Percentiles rank a stretch among this genome's conserved stretches.
These are phyloP conservation scores for Bugula neritina DNA, from an alignment of 2,888 invertebrate species.

Conservation along the genomic window DNA sequence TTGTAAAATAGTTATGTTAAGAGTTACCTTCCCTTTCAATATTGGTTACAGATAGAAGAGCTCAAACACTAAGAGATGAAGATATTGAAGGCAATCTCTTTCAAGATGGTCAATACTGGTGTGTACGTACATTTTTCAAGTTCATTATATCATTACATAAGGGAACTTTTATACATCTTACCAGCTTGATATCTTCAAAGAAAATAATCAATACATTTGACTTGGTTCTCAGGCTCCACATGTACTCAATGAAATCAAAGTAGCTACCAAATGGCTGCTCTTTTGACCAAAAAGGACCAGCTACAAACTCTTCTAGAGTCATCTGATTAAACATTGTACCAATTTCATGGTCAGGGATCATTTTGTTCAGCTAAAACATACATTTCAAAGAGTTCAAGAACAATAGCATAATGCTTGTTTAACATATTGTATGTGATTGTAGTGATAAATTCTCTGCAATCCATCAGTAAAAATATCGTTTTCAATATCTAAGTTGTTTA, in stretches of 20 bases:
- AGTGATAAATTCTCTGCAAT: neutral
- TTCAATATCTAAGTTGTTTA: no score
- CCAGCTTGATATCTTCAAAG: slow-evolving; percentile 8
- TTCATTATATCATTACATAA: no score
- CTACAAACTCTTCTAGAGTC: neutral
- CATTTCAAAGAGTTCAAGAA: neutral
- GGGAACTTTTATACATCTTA: no score
- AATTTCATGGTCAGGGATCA: neutral
- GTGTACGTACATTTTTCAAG: no score
- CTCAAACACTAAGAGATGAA: no score
- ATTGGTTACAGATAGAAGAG: no score
- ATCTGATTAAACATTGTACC: neutral
- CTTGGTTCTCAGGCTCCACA: neutral
- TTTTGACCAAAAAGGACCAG: neutral
- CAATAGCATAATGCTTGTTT: neutral
- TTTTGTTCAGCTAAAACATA: neutral
- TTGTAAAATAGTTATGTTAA: no score
- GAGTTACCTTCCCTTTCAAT: no score
- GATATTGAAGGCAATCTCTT: no score
- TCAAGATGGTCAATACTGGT: no score
- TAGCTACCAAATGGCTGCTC: slow-evolving; percentile 5
- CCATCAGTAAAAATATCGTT: no score
- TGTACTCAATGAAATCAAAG: slow-evolving; percentile 3
- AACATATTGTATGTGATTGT: neutral
- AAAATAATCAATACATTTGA: neutral